These are phyloP conservation scores for Microplitis manilae DNA, from an alignment of 2,888 invertebrate genomes.

Conservation along the genomic window DNA sequence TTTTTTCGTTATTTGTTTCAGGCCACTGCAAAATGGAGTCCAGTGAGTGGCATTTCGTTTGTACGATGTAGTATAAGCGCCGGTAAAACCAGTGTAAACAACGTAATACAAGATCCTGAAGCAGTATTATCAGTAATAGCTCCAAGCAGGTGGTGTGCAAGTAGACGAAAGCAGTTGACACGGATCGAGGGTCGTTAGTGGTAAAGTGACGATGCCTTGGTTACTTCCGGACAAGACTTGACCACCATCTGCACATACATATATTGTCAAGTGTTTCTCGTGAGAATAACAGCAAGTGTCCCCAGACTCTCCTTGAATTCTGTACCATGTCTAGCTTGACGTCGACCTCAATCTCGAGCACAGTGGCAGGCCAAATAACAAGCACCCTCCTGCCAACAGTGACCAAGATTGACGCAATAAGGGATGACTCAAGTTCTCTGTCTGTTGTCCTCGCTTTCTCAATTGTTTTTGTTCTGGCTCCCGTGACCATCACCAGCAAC, in stretches of 20 bases:
- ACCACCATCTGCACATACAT: conserved; percentile 19
- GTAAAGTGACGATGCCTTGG: conserved; percentile 41
- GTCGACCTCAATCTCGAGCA: conserved; percentile 57
- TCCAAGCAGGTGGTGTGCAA: background rate
- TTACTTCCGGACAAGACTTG: conserved; percentile 49
- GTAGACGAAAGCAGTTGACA: conserved; percentile 11
- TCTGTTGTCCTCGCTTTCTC: conserved; percentile 73
- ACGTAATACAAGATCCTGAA: conserved; percentile 16
- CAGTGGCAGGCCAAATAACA: conserved; percentile 60
- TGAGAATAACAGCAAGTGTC: conserved; percentile 45
- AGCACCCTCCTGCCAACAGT: conserved; percentile 63
- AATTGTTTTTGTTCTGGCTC: conserved; percentile 74
- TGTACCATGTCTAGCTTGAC: conserved; percentile 63
- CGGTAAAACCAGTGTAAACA: conserved; percentile 14
- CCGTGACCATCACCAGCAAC: conserved; percentile 76
- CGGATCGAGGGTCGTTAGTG: conserved; percentile 13
- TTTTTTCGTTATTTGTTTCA: conserved; percentile 20
- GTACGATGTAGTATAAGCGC: conserved; percentile 4
- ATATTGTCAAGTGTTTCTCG: conserved; percentile 12
- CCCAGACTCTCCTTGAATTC: conserved; percentile 42
- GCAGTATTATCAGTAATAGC: background rate
- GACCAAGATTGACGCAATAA: conserved; percentile 59
- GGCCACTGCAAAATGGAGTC: conserved; percentile 13
- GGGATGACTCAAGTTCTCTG: conserved; percentile 66
- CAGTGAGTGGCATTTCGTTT: conserved; percentile 29